phyloP scores from a whole-genome alignment of 1,140 invertebrate species.

The Scaptomyza pallida region DNA sequence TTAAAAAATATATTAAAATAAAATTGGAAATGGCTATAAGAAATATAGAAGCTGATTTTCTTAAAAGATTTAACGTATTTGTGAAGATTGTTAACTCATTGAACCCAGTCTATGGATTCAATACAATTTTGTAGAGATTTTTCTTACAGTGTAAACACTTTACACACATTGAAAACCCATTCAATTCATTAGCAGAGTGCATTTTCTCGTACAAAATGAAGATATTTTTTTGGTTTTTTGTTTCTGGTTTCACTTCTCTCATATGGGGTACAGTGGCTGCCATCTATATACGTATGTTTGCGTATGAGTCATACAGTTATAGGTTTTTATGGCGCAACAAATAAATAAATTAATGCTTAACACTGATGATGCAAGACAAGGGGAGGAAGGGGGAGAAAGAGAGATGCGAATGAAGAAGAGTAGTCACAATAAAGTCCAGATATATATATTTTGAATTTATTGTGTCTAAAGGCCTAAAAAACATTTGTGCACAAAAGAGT shows the following conservation, averaged over 20 bases:
- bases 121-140: no score
- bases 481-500: conserved; percentile 38
- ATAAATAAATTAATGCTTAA: conserved; percentile 37
- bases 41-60: no score
- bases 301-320: conserved; percentile 28
- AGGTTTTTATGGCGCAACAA: not conserved
- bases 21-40: no score
- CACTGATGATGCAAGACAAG: not conserved
- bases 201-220: conserved; percentile 68
- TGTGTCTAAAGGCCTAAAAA: conserved; percentile 34
- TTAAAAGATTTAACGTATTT: no score
- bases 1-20: no score
- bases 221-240: conserved; percentile 3
- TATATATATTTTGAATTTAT: not conserved
- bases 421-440: not conserved
- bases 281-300: conserved; percentile 12
- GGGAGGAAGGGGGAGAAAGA: not conserved
- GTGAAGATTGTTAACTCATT: no score
- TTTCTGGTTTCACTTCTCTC: conserved; percentile 23
- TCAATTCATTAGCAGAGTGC: conserved; percentile 80
- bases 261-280: conserved; percentile 12
- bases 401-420: no score
- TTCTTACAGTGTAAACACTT: conserved; percentile 23
- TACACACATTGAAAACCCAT: conserved; percentile 53
- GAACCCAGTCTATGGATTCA: no score